Conservation (phyloP, 1,140 invertebrate species). For the Sitophilus oryzae region DNA sequence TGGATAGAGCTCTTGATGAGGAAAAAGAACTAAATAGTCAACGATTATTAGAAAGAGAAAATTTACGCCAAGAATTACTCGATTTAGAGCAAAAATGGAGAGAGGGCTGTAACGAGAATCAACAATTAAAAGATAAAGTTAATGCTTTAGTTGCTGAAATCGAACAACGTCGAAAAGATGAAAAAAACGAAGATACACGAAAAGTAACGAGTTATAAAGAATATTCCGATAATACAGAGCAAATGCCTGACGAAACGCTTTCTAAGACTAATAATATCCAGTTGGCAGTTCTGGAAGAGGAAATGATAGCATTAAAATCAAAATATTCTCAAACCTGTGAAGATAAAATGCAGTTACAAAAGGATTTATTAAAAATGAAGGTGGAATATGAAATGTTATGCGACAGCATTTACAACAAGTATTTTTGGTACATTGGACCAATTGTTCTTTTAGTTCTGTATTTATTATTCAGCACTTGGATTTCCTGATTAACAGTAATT, state of each 20-base stretch:
- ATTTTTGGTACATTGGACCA: slow-evolving; percentile 42
- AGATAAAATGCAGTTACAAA: slow-evolving; percentile 46
- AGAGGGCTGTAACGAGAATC: slow-evolving; percentile 45
- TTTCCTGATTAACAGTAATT: slow-evolving; percentile 43
- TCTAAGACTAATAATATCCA: slow-evolving; percentile 26
- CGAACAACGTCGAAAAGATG: slow-evolving; percentile 7
- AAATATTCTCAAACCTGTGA: slow-evolving; percentile 46
- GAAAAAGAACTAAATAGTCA: slow-evolving; percentile 41
- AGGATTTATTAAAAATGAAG: slow-evolving; percentile 38
- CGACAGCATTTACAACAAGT: slow-evolving; percentile 39
- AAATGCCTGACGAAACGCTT: neutral
- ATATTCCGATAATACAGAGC: neutral
- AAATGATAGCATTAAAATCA: slow-evolving; percentile 50
- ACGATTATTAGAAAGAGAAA: slow-evolving; percentile 40
- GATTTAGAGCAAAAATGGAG: slow-evolving; percentile 42
- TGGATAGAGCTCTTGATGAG: slow-evolving; percentile 38
- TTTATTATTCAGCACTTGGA: slow-evolving; percentile 39
- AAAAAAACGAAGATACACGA: slow-evolving; percentile 8
- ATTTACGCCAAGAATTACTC: slow-evolving; percentile 46
- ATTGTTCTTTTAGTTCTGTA: slow-evolving; percentile 40
- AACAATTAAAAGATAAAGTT: slow-evolving; percentile 40
- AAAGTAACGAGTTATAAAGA: slow-evolving; percentile 2
- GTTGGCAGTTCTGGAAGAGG: slow-evolving; percentile 44
- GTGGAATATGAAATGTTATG: slow-evolving; percentile 37
- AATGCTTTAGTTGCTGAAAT: slow-evolving; percentile 17